These are phyloP conservation scores for Exephanes ischioxanthus DNA, from an alignment of 2,888 invertebrate species.

Conservation along the genomic window DNA sequence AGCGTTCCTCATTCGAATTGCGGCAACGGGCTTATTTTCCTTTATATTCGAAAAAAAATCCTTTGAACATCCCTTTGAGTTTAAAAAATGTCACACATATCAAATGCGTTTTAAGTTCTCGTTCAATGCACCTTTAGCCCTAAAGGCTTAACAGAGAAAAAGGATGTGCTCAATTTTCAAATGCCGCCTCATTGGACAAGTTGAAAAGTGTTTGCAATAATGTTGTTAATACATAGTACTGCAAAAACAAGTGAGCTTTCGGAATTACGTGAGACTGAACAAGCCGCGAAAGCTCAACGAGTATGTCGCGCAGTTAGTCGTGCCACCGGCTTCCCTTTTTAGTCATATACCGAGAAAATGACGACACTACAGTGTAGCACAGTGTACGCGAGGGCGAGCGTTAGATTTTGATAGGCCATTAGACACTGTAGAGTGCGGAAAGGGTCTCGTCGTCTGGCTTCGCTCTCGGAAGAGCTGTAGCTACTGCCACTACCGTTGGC, in stretches of 20 bases:
- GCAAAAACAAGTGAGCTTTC: neutral
- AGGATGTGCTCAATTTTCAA: neutral
- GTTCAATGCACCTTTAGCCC: neutral
- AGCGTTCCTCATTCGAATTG: too few relatives aligned
- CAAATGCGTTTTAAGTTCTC: neutral
- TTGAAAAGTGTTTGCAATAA: neutral
- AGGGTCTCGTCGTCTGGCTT: conserved; percentile 26
- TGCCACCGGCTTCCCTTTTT: neutral
- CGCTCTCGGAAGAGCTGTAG: conserved; percentile 1
- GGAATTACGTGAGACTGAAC: neutral
- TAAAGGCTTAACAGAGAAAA: neutral
- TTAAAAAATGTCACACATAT: too few relatives aligned
- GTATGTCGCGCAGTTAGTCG: conserved; percentile 1
- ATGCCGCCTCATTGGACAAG: neutral
- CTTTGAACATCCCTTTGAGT: too few relatives aligned
- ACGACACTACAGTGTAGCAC: neutral
- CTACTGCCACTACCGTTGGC: conserved; percentile 27
- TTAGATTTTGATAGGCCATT: conserved; percentile 69
- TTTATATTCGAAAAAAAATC: too few relatives aligned
- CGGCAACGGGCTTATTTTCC: neutral
- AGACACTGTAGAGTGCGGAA: conserved; percentile 56
- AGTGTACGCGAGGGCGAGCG: conserved; percentile 15
- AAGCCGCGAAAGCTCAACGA: conserved; percentile 21
- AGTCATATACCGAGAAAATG: neutral
- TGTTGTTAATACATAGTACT: neutral